Conservation (phyloP, 92 coral and sea anemone genomes). For the Parazoanthus darwini region DNA sequence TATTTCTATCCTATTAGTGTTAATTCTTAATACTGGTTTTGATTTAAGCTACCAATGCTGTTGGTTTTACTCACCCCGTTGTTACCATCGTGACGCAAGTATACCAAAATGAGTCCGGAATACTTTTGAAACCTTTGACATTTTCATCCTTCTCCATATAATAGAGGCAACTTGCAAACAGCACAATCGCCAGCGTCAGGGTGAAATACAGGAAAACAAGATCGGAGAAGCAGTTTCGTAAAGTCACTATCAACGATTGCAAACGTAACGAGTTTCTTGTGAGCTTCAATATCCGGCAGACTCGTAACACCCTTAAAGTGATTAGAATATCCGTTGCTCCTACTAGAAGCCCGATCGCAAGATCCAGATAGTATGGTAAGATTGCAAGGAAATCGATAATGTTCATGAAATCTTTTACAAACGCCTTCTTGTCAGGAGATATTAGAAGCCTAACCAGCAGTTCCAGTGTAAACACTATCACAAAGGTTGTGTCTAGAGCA, state of each 20-base stretch:
- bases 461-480: slow-evolving; percentile 75
- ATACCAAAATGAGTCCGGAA: slow-evolving; percentile 86
- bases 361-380: slow-evolving; percentile 74
- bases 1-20: no score
- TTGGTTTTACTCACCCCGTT: slow-evolving; percentile 63
- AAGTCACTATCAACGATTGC: slow-evolving; percentile 67
- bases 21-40: no score
- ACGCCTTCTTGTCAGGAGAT: slow-evolving; percentile 56
- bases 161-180: slow-evolving; percentile 74
- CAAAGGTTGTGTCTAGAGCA: slow-evolving; percentile 67
- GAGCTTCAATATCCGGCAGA: slow-evolving; percentile 75
- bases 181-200: slow-evolving; percentile 66
- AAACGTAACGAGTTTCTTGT: slow-evolving; percentile 71
- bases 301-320: slow-evolving; percentile 72
- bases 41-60: no score
- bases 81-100: slow-evolving; percentile 90
- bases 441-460: slow-evolving; percentile 60
- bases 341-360: slow-evolving; percentile 45
- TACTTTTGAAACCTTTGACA: slow-evolving; percentile 67
- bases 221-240: slow-evolving; percentile 73
- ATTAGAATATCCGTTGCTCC: slow-evolving; percentile 55
- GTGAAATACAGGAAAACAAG: slow-evolving; percentile 73
- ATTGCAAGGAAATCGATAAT: slow-evolving; percentile 75
- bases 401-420: slow-evolving; percentile 60
- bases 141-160: slow-evolving; percentile 68